phyloP scores from a whole-genome alignment of 1,140 invertebrate genomes.

The Arion vulgaris region DNA sequence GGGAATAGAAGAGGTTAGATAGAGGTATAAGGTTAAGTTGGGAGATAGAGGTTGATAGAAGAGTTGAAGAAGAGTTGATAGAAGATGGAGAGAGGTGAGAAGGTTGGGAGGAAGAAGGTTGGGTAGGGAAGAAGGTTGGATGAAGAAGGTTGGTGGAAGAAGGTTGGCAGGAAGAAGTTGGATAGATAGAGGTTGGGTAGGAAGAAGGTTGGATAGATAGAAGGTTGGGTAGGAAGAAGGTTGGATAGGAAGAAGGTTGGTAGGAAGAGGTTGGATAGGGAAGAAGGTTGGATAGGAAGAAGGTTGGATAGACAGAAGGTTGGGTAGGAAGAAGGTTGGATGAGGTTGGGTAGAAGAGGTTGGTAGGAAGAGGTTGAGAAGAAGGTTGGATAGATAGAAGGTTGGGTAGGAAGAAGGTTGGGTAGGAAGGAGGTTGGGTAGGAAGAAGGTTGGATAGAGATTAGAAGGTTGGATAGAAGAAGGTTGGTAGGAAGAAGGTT shows the following conservation, averaged over 20 bases:
- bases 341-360: neutral
- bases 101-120: too few relatives aligned
- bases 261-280: too few relatives aligned
- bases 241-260: too few relatives aligned
- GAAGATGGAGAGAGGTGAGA: neutral
- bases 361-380: too few relatives aligned
- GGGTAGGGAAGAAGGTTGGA: neutral
- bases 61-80: too few relatives aligned
- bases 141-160: too few relatives aligned
- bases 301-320: neutral
- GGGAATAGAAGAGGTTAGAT: conserved; percentile 16
- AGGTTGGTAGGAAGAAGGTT: neutral
- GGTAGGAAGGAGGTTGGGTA: neutral
- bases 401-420: neutral
- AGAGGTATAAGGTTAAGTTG: too few relatives aligned
- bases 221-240: too few relatives aligned
- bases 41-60: conserved; percentile 7
- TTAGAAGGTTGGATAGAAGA: too few relatives aligned
- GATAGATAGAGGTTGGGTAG: too few relatives aligned
- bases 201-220: neutral
- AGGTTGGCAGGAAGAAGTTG: too few relatives aligned
- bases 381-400: too few relatives aligned
- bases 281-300: neutral
- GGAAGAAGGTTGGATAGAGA: neutral
- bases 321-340: neutral